Conservation (phyloP, 2,797 vertebrate genomes). For the Sitta carolinensis region DNA sequence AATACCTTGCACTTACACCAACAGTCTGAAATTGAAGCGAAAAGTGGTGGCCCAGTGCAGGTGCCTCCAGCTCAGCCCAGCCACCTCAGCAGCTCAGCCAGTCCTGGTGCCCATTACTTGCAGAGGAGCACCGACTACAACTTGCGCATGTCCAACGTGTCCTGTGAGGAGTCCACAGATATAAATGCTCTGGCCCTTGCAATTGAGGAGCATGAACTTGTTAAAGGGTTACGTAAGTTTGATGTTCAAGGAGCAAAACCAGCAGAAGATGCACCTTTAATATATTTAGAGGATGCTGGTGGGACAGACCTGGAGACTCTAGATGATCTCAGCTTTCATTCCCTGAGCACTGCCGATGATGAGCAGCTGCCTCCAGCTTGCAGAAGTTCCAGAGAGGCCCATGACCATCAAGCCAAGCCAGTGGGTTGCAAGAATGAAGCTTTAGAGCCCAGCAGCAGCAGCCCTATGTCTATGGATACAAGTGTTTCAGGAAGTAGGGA, state of each 20-base stretch:
- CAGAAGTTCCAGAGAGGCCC: background rate
- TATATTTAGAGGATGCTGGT: constrained; percentile 71
- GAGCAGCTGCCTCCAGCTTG: background rate
- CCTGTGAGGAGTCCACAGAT: constrained; percentile 36
- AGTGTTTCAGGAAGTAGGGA: constrained; percentile 79
- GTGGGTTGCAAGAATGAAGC: constrained; percentile 69
- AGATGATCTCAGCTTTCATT: constrained; percentile 42
- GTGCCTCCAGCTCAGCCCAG: background rate
- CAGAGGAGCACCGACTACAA: background rate
- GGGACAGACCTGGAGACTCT: constrained; percentile 73
- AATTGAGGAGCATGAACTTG: constrained; percentile 84
- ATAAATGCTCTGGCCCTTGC: constrained; percentile 72
- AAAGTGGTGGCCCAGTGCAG: background rate
- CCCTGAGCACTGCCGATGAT: background rate
- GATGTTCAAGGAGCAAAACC: constrained; percentile 76
- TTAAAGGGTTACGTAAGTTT: constrained; percentile 82
- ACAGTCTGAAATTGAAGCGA: background rate
- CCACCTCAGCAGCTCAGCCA: background rate
- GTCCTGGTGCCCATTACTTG: background rate
- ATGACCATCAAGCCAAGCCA: constrained; percentile 20
- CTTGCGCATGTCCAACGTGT: constrained; percentile 34
- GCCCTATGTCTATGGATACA: constrained; percentile 77
- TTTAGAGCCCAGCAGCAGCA: constrained; percentile 80
- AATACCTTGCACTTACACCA: constrained; percentile 62
- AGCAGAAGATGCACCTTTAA: constrained; percentile 68